phyloP scores from a whole-genome alignment of 2,888 invertebrate species.

The Drosophila subsilvestris region DNA sequence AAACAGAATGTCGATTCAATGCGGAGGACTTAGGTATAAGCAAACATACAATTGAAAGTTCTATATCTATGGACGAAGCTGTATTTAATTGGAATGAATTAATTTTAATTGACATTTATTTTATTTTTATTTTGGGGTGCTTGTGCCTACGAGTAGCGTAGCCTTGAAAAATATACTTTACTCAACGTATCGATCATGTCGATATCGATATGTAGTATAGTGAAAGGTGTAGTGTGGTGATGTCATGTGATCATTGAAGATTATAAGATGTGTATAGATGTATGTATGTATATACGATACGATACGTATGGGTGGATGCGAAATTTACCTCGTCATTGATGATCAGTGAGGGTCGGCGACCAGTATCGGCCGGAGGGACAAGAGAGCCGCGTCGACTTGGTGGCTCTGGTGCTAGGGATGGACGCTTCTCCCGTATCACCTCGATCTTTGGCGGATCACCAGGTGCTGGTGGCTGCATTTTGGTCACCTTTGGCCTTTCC shows the following conservation, averaged over 20 bases:
- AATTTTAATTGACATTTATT: neutral
- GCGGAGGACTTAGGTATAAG: too few species aligned
- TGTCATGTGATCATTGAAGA: too few species aligned
- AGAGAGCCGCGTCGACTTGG: conserved; percentile 92
- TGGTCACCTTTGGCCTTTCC: conserved; percentile 86
- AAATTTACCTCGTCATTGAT: conserved; percentile 95
- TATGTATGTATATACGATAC: neutral
- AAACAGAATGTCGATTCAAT: too few species aligned
- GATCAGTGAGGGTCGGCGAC: conserved; percentile 94
- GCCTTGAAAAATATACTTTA: neutral
- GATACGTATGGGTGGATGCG: neutral
- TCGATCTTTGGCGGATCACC: conserved; percentile 92
- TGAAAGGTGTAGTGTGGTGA: neutral
- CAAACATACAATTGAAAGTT: neutral
- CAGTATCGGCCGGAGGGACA: conserved; percentile 92
- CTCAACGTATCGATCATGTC: neutral
- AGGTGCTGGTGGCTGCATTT: conserved; percentile 88
- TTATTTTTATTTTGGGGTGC: neutral
- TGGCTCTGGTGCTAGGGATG: conserved; percentile 89
- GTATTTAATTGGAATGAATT: neutral
- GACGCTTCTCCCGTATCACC: conserved; percentile 93
- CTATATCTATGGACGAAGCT: neutral
- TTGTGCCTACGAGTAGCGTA: neutral
- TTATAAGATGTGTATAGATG: neutral
- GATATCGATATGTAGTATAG: neutral